Conservation (phyloP, 2,797 vertebrate species). For the Hapalemur alaotrensis region DNA sequence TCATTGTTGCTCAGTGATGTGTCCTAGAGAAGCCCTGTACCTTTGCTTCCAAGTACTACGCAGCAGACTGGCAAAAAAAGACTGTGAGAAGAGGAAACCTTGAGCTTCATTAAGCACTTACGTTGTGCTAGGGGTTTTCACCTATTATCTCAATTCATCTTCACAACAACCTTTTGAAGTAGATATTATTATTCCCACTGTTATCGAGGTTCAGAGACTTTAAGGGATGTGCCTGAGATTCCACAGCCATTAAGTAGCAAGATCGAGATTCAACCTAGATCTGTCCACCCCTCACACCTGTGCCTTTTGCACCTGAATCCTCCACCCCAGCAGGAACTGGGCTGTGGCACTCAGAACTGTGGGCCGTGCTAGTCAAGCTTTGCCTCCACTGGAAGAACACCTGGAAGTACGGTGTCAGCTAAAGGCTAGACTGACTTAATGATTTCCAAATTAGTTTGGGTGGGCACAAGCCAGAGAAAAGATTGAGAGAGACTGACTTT, state of each 20-base stretch:
- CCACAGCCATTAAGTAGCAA: neutral
- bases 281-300: neutral
- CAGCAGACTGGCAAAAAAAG: neutral
- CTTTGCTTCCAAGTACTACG: neutral
- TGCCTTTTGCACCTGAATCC: neutral
- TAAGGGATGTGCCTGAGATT: neutral
- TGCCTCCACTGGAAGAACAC: fast-evolving
- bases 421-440: neutral
- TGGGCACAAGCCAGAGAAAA: neutral
- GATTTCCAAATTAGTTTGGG: neutral
- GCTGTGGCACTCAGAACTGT: too few relatives aligned
- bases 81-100: neutral
- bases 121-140: too few relatives aligned
- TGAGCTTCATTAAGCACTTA: fast-evolving
- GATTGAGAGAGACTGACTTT: neutral
- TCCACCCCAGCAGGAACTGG: fast-evolving
- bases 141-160: neutral
- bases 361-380: too few relatives aligned
- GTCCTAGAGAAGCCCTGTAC: neutral
- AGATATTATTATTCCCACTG: neutral
- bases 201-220: neutral
- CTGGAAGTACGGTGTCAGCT: fast-evolving
- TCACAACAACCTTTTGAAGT: neutral
- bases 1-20: too few relatives aligned
- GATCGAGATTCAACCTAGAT: neutral